Evolutionary conservation across 35 echinoderm and acorn worm genomes (phyloP).

Genomic region (Ptychodera flava): DNA sequence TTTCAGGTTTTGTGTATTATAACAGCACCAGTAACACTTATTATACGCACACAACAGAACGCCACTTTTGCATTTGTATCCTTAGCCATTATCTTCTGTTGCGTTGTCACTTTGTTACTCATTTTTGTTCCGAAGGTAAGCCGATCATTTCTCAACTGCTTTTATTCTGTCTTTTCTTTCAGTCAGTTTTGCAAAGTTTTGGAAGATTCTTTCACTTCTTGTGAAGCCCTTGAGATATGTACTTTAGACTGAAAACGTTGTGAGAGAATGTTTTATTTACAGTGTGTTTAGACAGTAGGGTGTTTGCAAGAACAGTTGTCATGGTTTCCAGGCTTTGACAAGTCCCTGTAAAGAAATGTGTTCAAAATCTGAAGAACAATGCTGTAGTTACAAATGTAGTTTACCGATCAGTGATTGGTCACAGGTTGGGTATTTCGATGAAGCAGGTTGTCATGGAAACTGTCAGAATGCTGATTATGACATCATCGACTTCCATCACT

Average conservation of each 20-base stretch:
- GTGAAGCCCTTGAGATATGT: neutral
- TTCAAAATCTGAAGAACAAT: no score
- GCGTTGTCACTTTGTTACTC: slow-evolving; percentile 65
- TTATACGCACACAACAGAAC: slow-evolving; percentile 88
- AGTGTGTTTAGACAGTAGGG: neutral
- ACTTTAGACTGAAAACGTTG: neutral
- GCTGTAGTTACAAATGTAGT: no score
- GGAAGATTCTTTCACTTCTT: no score
- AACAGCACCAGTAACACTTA: slow-evolving; percentile 95
- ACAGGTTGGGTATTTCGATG: no score
- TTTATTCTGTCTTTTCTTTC: neutral
- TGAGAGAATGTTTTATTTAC: neutral
- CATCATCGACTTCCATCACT: no score
- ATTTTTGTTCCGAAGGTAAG: slow-evolving; percentile 99
- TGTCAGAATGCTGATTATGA: no score
- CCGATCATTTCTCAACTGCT: neutral
- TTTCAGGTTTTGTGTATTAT: slow-evolving; percentile 92
- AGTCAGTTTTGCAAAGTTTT: neutral
- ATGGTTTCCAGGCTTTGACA: no score
- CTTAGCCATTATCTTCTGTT: slow-evolving; percentile 93
- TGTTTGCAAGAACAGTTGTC: neutral
- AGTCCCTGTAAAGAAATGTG: no score
- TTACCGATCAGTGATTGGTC: no score
- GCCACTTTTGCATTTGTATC: slow-evolving; percentile 92
- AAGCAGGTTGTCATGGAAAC: no score